Conservation (phyloP, 2,888 invertebrate species). For the Chydorus sphaericus region DNA sequence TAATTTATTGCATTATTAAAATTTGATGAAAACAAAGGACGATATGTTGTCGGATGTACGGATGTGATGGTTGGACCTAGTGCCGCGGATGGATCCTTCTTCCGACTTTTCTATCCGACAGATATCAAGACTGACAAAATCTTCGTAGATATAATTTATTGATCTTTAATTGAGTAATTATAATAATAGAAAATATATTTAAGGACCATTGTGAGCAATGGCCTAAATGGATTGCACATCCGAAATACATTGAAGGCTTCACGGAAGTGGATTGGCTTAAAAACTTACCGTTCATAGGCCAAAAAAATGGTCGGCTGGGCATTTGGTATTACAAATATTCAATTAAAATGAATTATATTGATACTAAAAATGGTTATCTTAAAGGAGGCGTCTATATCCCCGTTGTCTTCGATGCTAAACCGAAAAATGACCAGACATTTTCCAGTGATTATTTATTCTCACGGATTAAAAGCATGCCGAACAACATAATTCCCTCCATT, state of each 20-base stretch:
- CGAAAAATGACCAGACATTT: conserved; percentile 24
- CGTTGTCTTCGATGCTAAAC: conserved; percentile 35
- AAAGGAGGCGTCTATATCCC: conserved; percentile 36
- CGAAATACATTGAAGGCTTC: conserved; percentile 38
- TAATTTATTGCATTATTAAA: too few relatives aligned
- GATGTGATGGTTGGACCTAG: conserved; percentile 37
- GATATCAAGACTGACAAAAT: conserved; percentile 29
- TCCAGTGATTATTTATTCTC: conserved; percentile 46
- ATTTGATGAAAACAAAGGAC: too few relatives aligned
- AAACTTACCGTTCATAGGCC: conserved; percentile 28
- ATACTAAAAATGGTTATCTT: conserved; percentile 3
- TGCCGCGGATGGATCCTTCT: conserved; percentile 34
- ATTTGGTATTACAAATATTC: neutral
- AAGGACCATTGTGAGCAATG: conserved; percentile 35
- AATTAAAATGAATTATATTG: neutral
- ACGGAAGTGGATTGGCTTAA: conserved; percentile 30
- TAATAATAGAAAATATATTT: conserved; percentile 20
- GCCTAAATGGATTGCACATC: conserved; percentile 40
- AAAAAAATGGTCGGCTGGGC: conserved; percentile 8
- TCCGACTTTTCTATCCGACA: conserved; percentile 43
- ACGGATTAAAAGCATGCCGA: conserved; percentile 45
- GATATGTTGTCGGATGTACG: conserved; percentile 38
- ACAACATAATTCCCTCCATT: conserved; percentile 42
- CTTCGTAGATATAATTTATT: too few relatives aligned
- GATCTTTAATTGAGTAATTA: conserved; percentile 15